Percentiles rank a stretch among this genome's conserved stretches.
phyloP scores from a whole-genome alignment of 2,113 vertebrate genomes.

The Isurus oxyrinchus region DNA sequence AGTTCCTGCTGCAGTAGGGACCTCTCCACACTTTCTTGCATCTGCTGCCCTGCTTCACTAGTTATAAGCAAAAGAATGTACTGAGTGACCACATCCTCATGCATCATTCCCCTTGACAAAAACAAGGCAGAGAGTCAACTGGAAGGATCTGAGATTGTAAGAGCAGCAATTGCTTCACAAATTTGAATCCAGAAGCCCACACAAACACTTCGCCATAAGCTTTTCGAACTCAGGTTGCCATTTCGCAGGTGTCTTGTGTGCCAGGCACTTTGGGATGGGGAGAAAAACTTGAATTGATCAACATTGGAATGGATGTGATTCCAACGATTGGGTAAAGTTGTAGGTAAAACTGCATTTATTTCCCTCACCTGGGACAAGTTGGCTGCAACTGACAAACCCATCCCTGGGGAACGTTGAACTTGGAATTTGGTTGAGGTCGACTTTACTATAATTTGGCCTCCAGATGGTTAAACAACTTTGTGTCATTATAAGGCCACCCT shows the following conservation, averaged over 20 bases:
- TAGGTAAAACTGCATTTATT: background rate
- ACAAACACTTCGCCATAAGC: background rate
- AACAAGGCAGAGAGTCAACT: background rate
- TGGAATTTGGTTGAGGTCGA: background rate
- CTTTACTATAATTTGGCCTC: background rate
- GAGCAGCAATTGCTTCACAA: background rate
- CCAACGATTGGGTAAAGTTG: background rate
- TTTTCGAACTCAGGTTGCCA: background rate
- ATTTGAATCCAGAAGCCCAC: background rate
- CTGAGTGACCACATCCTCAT: slow-evolving; percentile 33
- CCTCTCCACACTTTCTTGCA: slow-evolving; percentile 24
- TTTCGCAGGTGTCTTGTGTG: background rate
- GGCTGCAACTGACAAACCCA: background rate
- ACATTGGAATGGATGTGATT: background rate
- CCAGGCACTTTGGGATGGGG: too few species aligned
- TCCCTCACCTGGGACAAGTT: background rate
- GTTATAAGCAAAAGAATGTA: slow-evolving; percentile 29
- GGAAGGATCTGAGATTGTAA: background rate
- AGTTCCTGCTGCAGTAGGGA: background rate
- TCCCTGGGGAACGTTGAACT: background rate
- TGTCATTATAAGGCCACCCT: background rate
- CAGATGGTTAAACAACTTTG: background rate
- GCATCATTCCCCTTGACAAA: slow-evolving; percentile 28
- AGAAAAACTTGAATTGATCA: background rate
- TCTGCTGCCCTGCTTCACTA: background rate